Evolutionary conservation across 2,113 vertebrate genomes (phyloP), one percentile per base, ranked within the genome.

Genomic region (Amphiprion ocellaris): DNA sequence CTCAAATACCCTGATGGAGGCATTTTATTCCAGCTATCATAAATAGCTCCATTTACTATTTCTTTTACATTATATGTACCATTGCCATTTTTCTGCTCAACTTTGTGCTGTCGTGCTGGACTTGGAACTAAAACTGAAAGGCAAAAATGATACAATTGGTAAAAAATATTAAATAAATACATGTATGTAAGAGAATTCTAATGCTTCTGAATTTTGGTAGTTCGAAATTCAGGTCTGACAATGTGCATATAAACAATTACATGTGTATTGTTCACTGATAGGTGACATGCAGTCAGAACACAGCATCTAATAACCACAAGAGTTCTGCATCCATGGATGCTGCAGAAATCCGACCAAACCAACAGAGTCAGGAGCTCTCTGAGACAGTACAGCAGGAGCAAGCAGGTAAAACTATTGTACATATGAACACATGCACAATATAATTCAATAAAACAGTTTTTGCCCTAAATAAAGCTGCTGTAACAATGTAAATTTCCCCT

Each of bases 271-370:
- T 78, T 82, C 53, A 21, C 68, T 70, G 24, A 64, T 65, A 90
- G 86, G 84, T 84, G 21, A 64, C 23, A 17, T 69, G 52, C 69
- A 81, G 67, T 70, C 67, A 80, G 33, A 79, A 72, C 30, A 67
- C 37, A 69, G 33, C 55, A 60, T 76, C 8, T 59, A 79, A 72
- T 15, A 50, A 28, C 28, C 52, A 62, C 33, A 81, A 28, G 56
- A 91, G 74, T 33, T 37, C 69, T 28, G 37, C 24, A 23, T 81
- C 77, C 15, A 65, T 10, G 15, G 54, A 3, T 56, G 28, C 67
- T 2, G 46, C 11, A 74, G 76, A 89, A 33, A 54, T 53, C 26
- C 76, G 77, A 55, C 39, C 44, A 72, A 39, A 77, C 39, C 59
- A 41, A 49, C 63, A 83, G 8, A 68, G 30, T 73, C 66, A 63